Evolutionary conservation across 2,888 invertebrate species (phyloP), one percentile per base, ranked within the genome.

Genomic region (Criorhina ranunculi): DNA sequence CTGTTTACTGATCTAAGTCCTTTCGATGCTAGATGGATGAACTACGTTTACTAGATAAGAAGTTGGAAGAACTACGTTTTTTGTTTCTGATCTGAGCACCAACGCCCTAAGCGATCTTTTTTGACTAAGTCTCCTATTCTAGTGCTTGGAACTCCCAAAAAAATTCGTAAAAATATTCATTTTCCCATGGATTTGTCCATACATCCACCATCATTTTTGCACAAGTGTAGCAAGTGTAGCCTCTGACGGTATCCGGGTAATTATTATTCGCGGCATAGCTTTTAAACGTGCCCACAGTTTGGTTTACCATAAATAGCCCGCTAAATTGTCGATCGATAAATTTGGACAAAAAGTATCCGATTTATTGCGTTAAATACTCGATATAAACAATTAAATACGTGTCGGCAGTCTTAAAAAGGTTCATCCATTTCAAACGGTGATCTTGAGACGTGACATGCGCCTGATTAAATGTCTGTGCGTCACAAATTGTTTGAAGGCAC

Each of bases 311-410:
- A 69, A 60, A 53, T 35, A 35, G 44, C 8, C 9, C n/a, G 35
- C 53, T n/a, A n/a, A 44, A 77, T 60, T 44, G 49, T 17, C 42
- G 60, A 59, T 42, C 53, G 77, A 77, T 77, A 49, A 53, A 44
- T 77, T 67, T 69, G 67, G 77, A 44, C 59, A 67, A 76, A 24
- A 67, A 69, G 51, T 60, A 40, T 67, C 67, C 33, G 8, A 53
- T 77, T 77, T 11, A 72, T 1, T 62, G 72, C 55, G 37, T 11
- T 51, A 59, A 66, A 57, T 57, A 72, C 46, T 42, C 12, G 49
- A 46, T 49, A 49, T 40, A 29, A 19, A 33, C 67, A 67, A 67
- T 35, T 57, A 51, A 78, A 55, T 49, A 42, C 19, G 44, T 55
- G 55, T 69, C 55, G 55, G 55, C 31, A 17, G 42, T 33, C 67